Evolutionary conservation across 2,888 invertebrate species (phyloP).

Genomic region (Nephrotoma flavescens): DNA sequence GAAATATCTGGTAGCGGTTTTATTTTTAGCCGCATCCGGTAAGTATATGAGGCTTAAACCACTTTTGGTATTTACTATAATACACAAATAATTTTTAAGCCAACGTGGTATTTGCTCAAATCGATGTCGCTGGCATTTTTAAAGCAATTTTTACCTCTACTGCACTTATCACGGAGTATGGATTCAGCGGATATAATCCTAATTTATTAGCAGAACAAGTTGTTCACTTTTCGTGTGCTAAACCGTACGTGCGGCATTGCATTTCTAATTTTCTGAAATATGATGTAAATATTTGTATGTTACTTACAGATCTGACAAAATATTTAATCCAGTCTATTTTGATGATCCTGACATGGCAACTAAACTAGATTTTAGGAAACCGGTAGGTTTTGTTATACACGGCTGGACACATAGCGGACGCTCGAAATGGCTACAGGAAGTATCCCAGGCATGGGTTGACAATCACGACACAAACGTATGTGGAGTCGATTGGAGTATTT

Average conservation of each 20-base stretch:
- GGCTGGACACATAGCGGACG: slow-evolving; percentile 29
- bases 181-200: not conserved
- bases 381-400: slow-evolving; percentile 26
- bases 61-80: not conserved
- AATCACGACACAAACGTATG: slow-evolving; percentile 25
- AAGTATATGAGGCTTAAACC: not conserved
- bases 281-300: not conserved
- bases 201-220: not conserved
- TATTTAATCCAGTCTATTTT: slow-evolving; percentile 22
- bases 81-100: not conserved
- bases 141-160: not conserved
- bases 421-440: slow-evolving; percentile 25
- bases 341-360: slow-evolving; percentile 23
- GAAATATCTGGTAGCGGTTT: not conserved
- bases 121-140: not conserved
- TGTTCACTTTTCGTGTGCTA: not conserved
- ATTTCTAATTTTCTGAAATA: no score
- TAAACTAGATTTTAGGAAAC: slow-evolving; percentile 18
- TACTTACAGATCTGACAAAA: slow-evolving; percentile 15
- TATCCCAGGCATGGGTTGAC: slow-evolving; percentile 24
- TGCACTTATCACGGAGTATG: not conserved
- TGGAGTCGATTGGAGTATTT: slow-evolving; percentile 27
- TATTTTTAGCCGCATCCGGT: not conserved
- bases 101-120: not conserved
- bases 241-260: not conserved